Percentiles rank a stretch among this genome's conserved stretches.
Conservation (phyloP, 2,888 invertebrate species). For the Drosophila conformis region DNA sequence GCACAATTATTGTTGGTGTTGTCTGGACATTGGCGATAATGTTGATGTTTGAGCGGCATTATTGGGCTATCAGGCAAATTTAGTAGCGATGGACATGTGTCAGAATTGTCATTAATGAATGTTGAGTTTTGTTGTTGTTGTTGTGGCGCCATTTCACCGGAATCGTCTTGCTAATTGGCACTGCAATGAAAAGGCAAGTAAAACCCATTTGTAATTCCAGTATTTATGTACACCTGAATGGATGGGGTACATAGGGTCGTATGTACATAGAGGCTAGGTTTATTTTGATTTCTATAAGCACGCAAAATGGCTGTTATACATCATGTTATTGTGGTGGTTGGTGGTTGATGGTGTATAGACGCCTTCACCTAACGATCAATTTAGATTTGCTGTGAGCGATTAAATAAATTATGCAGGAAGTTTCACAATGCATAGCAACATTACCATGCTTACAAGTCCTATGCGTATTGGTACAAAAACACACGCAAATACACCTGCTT, state of each 20-base stretch:
- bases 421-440: constrained; percentile 32
- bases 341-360: constrained; percentile 33
- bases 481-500: constrained; percentile 9
- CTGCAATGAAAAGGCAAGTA: constrained; percentile 52
- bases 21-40: constrained; percentile 48
- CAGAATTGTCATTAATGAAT: constrained; percentile 81
- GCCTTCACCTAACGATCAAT: constrained; percentile 77
- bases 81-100: constrained; percentile 75
- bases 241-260: not conserved
- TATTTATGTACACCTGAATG: constrained; percentile 3
- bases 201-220: constrained; percentile 30
- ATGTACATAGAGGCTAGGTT: constrained; percentile 1
- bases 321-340: constrained; percentile 25
- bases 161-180: constrained; percentile 56
- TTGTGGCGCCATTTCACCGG: constrained; percentile 77
- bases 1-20: constrained; percentile 42
- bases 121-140: constrained; percentile 82
- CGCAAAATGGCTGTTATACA: constrained; percentile 62
- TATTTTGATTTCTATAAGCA: constrained; percentile 37
- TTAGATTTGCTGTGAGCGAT: constrained; percentile 82
- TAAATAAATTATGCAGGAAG: constrained; percentile 81
- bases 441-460: constrained; percentile 12
- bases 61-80: constrained; percentile 83
- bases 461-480: constrained; percentile 14
- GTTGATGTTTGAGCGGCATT: constrained; percentile 68